phyloP scores from a whole-genome alignment of 1,140 invertebrate genomes.

The Bombus affinis region DNA sequence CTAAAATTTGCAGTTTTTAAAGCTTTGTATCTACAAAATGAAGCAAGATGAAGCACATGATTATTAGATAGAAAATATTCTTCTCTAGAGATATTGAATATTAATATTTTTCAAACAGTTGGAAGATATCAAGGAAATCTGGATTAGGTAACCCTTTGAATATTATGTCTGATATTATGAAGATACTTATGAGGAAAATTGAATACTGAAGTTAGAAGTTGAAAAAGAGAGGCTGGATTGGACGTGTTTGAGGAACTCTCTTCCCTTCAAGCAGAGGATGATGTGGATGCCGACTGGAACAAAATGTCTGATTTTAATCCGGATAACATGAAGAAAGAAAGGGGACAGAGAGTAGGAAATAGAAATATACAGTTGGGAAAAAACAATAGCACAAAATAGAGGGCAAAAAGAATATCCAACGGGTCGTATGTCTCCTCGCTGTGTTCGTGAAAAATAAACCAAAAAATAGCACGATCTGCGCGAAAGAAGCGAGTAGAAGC shows the following conservation, averaged over 20 bases:
- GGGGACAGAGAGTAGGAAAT: not conserved
- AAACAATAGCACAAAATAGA: not conserved
- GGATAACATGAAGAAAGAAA: not conserved
- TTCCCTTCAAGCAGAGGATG: constrained; percentile 5
- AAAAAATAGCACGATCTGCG: constrained; percentile 16
- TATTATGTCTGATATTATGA: not conserved
- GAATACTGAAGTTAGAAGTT: not conserved
- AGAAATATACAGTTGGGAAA: not conserved
- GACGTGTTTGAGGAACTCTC: not conserved
- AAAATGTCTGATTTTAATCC: not conserved
- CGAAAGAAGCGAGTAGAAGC: constrained; percentile 33
- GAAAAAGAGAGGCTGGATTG: not conserved
- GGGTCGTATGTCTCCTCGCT: not conserved
- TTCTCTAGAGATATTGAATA: not conserved
- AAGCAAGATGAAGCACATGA: not conserved
- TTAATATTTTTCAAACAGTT: not conserved
- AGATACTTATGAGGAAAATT: not conserved
- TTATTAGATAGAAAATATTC: not conserved
- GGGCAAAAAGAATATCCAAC: not conserved
- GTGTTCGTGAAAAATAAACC: constrained; percentile 2
- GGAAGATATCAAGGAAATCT: not conserved
- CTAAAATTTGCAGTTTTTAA: too few relatives aligned
- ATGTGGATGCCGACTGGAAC: not conserved
- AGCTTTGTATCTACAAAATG: not conserved
- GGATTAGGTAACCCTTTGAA: not conserved